These are phyloP conservation scores for Argyrosomus regius DNA, from an alignment of 2,797 vertebrate genomes.

Conservation along the genomic window DNA sequence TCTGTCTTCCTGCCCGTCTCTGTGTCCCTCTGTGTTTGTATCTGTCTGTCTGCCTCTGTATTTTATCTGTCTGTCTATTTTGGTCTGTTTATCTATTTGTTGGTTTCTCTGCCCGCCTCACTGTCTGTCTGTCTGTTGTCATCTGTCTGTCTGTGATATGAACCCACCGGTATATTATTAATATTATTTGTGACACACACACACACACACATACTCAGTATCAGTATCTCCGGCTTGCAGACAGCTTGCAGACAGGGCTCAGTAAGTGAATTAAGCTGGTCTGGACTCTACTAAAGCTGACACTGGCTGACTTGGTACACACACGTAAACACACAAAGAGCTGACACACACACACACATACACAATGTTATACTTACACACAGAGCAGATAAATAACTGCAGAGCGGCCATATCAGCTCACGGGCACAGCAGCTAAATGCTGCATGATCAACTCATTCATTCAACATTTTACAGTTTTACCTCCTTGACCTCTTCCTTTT, in stretches of 20 bases:
- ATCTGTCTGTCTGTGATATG: slow-evolving; percentile 66
- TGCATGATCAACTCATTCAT: not conserved
- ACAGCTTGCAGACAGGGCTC: slow-evolving; percentile 73
- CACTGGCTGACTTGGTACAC: slow-evolving; percentile 61
- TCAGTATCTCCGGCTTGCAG: slow-evolving; percentile 72
- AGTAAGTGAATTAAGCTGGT: slow-evolving; percentile 78
- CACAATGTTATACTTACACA: not conserved
- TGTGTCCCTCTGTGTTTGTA: slow-evolving; percentile 10
- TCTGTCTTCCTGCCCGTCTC: slow-evolving; percentile 30
- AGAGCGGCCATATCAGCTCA: slow-evolving; percentile 17
- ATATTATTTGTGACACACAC: slow-evolving; percentile 64
- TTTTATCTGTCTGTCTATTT: slow-evolving; percentile 64
- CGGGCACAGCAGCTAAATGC: not conserved
- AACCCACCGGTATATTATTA: slow-evolving; percentile 57
- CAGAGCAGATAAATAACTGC: slow-evolving; percentile 35
- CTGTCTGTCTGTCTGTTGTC: slow-evolving; percentile 55
- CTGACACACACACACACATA: not conserved
- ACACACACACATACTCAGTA: slow-evolving; percentile 43
- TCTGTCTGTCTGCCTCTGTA: slow-evolving; percentile 19
- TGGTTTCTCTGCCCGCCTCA: slow-evolving; percentile 40
- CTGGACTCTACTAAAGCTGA: slow-evolving; percentile 74
- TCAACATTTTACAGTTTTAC: not conserved
- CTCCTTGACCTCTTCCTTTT: slow-evolving; percentile 7
- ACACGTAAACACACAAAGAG: slow-evolving; percentile 36
- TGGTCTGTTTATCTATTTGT: slow-evolving; percentile 60